These are phyloP conservation scores for Prenolepis imparis DNA, from an alignment of 2,888 invertebrate species.

Conservation along the genomic window DNA sequence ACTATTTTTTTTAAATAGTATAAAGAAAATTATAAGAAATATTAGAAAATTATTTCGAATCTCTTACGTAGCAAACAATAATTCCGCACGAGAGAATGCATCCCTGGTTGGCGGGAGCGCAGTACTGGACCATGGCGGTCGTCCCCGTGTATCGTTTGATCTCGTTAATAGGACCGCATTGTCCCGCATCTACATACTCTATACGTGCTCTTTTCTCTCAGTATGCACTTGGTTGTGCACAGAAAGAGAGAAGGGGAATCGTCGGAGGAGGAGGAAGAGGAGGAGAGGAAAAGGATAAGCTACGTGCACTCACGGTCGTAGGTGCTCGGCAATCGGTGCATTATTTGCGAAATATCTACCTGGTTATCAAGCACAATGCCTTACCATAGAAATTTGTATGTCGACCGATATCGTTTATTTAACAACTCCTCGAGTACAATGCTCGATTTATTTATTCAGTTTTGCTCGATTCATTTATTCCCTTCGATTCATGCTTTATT, in stretches of 20 bases:
- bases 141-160: constrained; percentile 82
- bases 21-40: not conserved
- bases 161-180: constrained; percentile 84
- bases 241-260: constrained; percentile 46
- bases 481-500: not conserved
- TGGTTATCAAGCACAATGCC: constrained; percentile 38
- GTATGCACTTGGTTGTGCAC: constrained; percentile 70
- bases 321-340: constrained; percentile 60
- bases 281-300: constrained; percentile 59
- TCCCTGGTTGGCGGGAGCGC: constrained; percentile 77
- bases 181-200: constrained; percentile 81
- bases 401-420: constrained; percentile 33
- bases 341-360: constrained; percentile 59
- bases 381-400: constrained; percentile 39
- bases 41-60: not conserved
- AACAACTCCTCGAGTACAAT: not conserved
- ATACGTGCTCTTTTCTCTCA: constrained; percentile 71
- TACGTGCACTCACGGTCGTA: constrained; percentile 55
- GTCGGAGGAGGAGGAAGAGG: constrained; percentile 21
- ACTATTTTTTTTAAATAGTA: not conserved
- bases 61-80: not conserved
- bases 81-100: constrained; percentile 63
- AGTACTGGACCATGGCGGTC: constrained; percentile 79
- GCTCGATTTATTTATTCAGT: not conserved
- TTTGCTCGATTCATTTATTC: not conserved